These are phyloP conservation scores for Ctenodactylus gundi DNA, from an alignment of 2,113 vertebrate genomes.

Conservation along the genomic window DNA sequence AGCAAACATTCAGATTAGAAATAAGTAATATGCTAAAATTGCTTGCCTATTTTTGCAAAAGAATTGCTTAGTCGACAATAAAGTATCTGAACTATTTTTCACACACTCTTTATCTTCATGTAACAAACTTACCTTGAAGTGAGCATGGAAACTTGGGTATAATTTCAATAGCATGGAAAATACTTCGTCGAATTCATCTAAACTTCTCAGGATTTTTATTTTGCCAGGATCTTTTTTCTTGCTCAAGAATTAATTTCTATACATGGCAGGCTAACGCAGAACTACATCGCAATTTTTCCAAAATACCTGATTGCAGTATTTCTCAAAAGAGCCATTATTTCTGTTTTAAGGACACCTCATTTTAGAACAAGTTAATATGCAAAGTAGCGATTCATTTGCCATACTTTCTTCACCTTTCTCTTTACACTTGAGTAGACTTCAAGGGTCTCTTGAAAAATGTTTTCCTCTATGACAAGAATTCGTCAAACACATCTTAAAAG, in stretches of 20 bases:
- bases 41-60: background rate
- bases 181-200: background rate
- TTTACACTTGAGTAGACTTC: constrained; percentile 39
- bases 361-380: constrained; percentile 24
- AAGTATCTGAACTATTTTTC: background rate
- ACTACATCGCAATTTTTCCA: background rate
- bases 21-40: background rate
- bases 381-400: constrained; percentile 9
- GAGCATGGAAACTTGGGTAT: background rate
- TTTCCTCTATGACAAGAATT: constrained; percentile 50
- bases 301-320: background rate
- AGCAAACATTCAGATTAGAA: background rate
- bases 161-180: background rate
- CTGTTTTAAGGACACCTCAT: background rate
- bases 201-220: background rate
- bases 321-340: background rate
- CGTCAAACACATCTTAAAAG: constrained; percentile 45
- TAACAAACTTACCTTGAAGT: background rate
- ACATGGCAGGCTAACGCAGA: background rate
- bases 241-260: background rate
- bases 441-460: constrained; percentile 36
- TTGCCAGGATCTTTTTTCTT: background rate
- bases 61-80: background rate
- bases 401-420: constrained; percentile 4
- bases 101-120: background rate